Base-by-base conservation (phyloP, 2,797 vertebrate genomes). In the Danio albolineatus region DNA sequence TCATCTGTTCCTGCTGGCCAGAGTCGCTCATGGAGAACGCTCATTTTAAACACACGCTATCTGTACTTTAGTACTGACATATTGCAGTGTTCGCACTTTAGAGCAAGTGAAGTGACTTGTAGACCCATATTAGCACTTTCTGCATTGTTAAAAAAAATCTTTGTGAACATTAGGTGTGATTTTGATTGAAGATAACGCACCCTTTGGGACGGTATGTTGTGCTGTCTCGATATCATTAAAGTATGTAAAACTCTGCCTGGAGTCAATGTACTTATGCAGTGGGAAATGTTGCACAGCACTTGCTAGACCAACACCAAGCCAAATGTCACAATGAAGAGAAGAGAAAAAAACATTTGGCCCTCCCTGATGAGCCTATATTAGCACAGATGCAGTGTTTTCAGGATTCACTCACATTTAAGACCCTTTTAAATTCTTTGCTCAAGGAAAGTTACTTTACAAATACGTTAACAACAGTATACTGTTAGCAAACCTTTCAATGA, bases 1-100 rank as follows among this genome's bases (percentile, higher is more conserved):
- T 89, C 88, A 88, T 93, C 93, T 94, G 93, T 90, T 94, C 93
- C 91, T 93, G 93, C 92, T 94, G 93, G 89, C 88, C 89, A 73
- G 83, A 86, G 83, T 78, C 73, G 2, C 19, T 87, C 67, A 82
- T 49, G 79, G 69, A 84, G 79, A 81, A 82, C 53, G 19, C 80
- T 84, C 62, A 77, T 77, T 73, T 69, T 64, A 62, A 60, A 78
- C 84, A 74, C 71, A 62, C 78, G 56, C 65, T 46, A 44, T 79
- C 21, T 56, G 49, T 65, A 46, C 39, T 65, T 71, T 49, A 13
- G 14, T 10, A 51, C 66, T 70, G 76, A 49, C 76, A 78, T 78
- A 71, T 71, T 78, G 76, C 66, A 53, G 46, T 13, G 53, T 53
- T 78, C 46, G 28, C 56, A 78, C 6, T n/a, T 13, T 19, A 72